Evolutionary conservation across 2,797 vertebrate genomes (phyloP), one percentile per base, ranked within the genome.

Genomic region (Anabas testudineus): DNA sequence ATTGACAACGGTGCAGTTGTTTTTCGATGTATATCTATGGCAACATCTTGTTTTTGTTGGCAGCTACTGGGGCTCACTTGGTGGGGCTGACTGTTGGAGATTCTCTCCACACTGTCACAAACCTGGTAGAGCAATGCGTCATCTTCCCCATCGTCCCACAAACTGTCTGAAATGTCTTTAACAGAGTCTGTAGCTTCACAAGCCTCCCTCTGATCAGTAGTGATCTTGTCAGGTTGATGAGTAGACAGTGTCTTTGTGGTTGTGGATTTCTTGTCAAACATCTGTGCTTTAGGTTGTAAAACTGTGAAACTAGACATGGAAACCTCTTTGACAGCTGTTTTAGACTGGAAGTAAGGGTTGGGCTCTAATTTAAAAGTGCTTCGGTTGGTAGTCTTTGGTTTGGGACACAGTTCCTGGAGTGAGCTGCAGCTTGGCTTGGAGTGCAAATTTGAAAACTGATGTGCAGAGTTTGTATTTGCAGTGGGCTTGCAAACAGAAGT

Each of bases 41-140:
- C 37, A 13, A 10, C 10, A 5, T 79, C 54, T 45, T 18, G 43
- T 24, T 79, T 71, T 57, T 24, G 34, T 64, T 69, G 73, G 69
- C 41, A 3, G 61, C 6, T 36, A 9, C n/a, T 9, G 10, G 36
- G 39, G 37, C 47, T 56, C 18, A 0, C 60, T 65, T 71, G 76
- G 34, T 74, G 41, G 4, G 81, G 74, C 63, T 92, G 89, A 66
- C 77, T 90, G 88, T 82, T 91, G 54, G 93, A 95, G 76, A 93
- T 90, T 86, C 90, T 95, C 91, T 99, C 98, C 74, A 97, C 80
- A 18, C 93, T 93, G 84, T 97, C 96, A 86, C 97, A 99, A 16
- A 94, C 94, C 88, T 96, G 94, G 90, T 94, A 98, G 12, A 99
- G 86, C 74, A 98, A 87, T 28, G 95, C 94, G 51, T 98, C 97